These are phyloP conservation scores for Montipora sp. DNA, from an alignment of 64 coral and sea anemone genomes.

Conservation along the genomic window DNA sequence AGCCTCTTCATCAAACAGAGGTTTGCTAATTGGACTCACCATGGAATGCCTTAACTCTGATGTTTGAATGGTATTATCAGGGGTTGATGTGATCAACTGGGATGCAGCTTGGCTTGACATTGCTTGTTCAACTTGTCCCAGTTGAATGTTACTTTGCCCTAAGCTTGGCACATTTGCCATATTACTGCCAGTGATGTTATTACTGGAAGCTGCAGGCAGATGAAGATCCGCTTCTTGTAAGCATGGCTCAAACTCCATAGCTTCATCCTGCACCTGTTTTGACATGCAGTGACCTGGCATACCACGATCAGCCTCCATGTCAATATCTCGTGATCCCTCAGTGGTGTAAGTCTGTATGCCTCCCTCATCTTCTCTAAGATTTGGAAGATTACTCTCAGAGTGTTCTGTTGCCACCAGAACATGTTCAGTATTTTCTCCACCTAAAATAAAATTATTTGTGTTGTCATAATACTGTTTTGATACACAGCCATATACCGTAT, in stretches of 20 bases:
- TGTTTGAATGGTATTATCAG: not conserved
- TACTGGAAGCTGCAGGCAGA: not conserved
- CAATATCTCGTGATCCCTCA: not conserved
- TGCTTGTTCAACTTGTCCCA: not conserved
- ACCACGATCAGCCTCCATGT: not conserved
- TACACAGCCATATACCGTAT: too few species aligned
- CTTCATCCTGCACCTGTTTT: slow-evolving; percentile 16
- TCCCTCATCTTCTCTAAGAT: not conserved
- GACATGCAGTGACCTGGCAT: not conserved
- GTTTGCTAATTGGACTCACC: slow-evolving; percentile 11
- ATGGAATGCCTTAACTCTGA: slow-evolving; percentile 6
- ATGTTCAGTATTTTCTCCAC: not conserved
- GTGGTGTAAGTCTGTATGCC: not conserved
- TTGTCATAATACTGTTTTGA: too few species aligned
- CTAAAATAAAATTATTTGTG: not conserved
- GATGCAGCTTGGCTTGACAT: not conserved
- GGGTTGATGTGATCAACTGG: not conserved
- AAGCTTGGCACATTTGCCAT: not conserved
- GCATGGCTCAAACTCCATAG: slow-evolving; percentile 36
- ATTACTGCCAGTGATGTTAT: not conserved
- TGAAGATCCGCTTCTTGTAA: slow-evolving; percentile 15
- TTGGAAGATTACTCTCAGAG: not conserved
- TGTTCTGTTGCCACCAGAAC: not conserved
- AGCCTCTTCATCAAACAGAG: not conserved
- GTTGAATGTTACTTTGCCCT: slow-evolving; percentile 16